phyloP scores from a whole-genome alignment of 2,113 vertebrate genomes.

The Acrocephalus arundinaceus region DNA sequence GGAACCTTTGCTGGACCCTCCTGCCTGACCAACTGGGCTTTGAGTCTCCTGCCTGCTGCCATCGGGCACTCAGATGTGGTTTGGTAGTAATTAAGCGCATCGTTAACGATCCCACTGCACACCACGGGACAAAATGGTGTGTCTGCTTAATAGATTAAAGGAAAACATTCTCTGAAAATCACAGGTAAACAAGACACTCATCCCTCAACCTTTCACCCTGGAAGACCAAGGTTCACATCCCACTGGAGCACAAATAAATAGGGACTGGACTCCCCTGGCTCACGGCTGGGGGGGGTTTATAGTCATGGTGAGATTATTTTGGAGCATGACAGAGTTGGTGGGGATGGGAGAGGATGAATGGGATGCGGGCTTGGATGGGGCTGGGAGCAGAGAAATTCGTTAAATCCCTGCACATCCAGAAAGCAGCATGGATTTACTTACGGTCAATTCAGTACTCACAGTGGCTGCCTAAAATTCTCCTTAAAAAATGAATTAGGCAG shows the following conservation, averaged over 20 bases:
- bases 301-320: background rate
- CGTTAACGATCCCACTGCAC: background rate
- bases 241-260: background rate
- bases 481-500: background rate
- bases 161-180: conserved; percentile 5
- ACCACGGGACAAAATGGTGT: background rate
- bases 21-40: background rate
- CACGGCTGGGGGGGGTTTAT: background rate
- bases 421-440: background rate
- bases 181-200: conserved; percentile 45
- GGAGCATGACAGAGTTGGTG: fast-evolving
- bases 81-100: conserved; percentile 19
- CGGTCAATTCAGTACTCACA: background rate
- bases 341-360: background rate
- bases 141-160: conserved; percentile 49
- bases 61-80: background rate
- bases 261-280: background rate
- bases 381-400: background rate
- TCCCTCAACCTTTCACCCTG: conserved; percentile 24
- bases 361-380: background rate
- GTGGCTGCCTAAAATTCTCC: background rate
- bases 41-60: background rate
- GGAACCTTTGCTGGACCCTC: background rate
- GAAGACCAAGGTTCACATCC: conserved; percentile 21
- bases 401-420: background rate